Conservation (phyloP, 2,113 vertebrate genomes). For the Macquaria australasica region DNA sequence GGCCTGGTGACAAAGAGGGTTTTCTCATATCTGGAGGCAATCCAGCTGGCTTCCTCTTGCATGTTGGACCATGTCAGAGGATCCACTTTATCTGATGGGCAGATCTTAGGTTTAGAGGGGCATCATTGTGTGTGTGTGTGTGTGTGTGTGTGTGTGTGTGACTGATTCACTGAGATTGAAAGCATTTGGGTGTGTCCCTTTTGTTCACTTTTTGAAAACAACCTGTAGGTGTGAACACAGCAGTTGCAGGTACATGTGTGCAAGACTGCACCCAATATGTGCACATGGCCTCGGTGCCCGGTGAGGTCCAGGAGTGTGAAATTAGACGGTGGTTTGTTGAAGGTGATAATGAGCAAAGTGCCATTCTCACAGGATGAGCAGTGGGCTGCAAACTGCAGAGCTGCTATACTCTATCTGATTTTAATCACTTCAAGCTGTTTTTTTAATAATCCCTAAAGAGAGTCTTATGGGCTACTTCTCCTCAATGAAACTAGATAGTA, state of each 20-base stretch:
- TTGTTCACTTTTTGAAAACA: constrained; percentile 66
- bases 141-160: constrained; percentile 25
- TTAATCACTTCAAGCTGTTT: constrained; percentile 73
- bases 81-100: constrained; percentile 75
- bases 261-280: constrained; percentile 58
- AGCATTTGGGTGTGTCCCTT: constrained; percentile 57
- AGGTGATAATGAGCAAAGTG: constrained; percentile 86
- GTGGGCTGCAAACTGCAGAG: constrained; percentile 58
- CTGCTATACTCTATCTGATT: constrained; percentile 72
- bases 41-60: constrained; percentile 73
- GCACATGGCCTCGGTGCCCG: constrained; percentile 30
- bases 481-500: constrained; percentile 25
- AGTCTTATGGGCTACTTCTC: constrained; percentile 44
- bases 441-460: constrained; percentile 66
- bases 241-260: constrained; percentile 65
- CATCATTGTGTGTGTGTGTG: constrained; percentile 30
- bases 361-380: constrained; percentile 76
- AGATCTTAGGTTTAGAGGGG: constrained; percentile 49
- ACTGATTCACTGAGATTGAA: constrained; percentile 34
- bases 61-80: constrained; percentile 71
- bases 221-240: constrained; percentile 68
- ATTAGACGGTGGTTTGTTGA: constrained; percentile 76
- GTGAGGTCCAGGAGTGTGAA: constrained; percentile 79
- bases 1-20: constrained; percentile 66
- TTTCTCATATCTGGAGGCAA: constrained; percentile 69